Evolutionary conservation across 2,888 invertebrate species (phyloP).

Genomic region (Sinodicranocentrus sp.): DNA sequence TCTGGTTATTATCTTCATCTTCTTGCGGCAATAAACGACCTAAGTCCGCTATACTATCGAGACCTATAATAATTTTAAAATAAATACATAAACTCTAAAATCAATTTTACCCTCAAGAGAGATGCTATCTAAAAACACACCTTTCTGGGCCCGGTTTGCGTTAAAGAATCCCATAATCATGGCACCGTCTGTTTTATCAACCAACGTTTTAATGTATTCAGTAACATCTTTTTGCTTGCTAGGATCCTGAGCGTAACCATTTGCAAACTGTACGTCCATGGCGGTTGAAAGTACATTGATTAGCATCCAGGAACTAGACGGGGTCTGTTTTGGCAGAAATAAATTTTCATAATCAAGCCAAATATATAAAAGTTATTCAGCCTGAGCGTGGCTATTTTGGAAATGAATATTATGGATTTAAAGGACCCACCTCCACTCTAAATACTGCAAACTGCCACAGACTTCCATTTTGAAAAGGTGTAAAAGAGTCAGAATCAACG

Average conservation of each 20-base stretch:
- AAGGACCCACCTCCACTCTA: conserved; percentile 74
- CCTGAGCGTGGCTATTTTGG: too few species aligned
- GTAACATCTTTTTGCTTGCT: conserved; percentile 70
- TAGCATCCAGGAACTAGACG: conserved; percentile 70
- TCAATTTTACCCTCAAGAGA: too few species aligned
- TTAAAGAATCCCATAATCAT: conserved; percentile 75
- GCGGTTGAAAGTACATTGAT: conserved; percentile 74
- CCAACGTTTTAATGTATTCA: conserved; percentile 68
- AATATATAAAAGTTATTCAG: too few species aligned
- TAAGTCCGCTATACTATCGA: conserved; percentile 55
- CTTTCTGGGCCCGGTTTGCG: conserved; percentile 74
- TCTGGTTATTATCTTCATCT: conserved; percentile 35
- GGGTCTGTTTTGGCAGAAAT: background rate
- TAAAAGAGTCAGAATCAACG: conserved; percentile 68
- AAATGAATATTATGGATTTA: too few species aligned
- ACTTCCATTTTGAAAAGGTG: conserved; percentile 76
- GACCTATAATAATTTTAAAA: too few species aligned
- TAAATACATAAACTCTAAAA: too few species aligned
- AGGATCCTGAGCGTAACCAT: conserved; percentile 72
- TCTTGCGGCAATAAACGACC: conserved; percentile 52
- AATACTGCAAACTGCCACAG: conserved; percentile 76
- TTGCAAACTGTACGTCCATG: conserved; percentile 65
- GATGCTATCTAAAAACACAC: too few species aligned
- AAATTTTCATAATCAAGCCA: too few species aligned
- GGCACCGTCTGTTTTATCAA: conserved; percentile 73